These are phyloP conservation scores for Ellobium chinense DNA, from an alignment of 2,888 invertebrate species.

Conservation along the genomic window DNA sequence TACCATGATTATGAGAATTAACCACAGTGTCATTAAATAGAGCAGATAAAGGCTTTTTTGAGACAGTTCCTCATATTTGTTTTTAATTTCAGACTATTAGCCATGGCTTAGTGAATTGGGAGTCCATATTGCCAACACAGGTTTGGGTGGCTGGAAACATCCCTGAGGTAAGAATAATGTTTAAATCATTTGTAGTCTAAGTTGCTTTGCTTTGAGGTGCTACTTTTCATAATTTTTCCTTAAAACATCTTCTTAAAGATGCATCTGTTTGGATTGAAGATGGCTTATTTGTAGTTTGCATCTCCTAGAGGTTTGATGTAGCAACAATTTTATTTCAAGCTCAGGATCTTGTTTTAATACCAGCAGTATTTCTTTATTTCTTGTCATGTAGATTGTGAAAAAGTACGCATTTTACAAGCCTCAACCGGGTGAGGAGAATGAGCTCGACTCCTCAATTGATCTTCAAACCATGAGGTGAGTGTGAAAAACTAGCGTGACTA, in stretches of 20 bases:
- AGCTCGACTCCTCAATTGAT: conserved; percentile 83
- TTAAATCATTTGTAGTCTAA: too few species aligned
- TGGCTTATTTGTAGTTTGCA: too few species aligned
- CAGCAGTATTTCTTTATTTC: neutral
- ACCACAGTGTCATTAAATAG: too few species aligned
- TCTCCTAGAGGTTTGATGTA: too few species aligned
- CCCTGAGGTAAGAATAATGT: conserved; percentile 69
- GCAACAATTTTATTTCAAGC: neutral
- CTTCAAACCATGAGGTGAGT: conserved; percentile 91
- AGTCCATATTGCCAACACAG: conserved; percentile 88
- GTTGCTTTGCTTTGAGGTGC: too few species aligned
- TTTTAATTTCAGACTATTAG: conserved; percentile 79
- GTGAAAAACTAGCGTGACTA: too few species aligned
- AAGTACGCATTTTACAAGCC: conserved; percentile 88
- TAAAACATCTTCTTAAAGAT: too few species aligned
- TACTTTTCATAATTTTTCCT: too few species aligned
- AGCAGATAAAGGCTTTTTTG: too few species aligned
- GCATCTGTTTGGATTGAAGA: too few species aligned
- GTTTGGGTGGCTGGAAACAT: conserved; percentile 84
- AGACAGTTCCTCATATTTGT: too few species aligned
- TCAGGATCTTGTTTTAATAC: neutral
- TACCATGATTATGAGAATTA: too few species aligned
- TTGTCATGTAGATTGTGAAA: conserved; percentile 80
- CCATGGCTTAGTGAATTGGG: conserved; percentile 90
- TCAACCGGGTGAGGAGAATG: conserved; percentile 55